Base-by-base conservation (phyloP, 2,113 vertebrate species). In the Leptobrachium ailaonicum region DNA sequence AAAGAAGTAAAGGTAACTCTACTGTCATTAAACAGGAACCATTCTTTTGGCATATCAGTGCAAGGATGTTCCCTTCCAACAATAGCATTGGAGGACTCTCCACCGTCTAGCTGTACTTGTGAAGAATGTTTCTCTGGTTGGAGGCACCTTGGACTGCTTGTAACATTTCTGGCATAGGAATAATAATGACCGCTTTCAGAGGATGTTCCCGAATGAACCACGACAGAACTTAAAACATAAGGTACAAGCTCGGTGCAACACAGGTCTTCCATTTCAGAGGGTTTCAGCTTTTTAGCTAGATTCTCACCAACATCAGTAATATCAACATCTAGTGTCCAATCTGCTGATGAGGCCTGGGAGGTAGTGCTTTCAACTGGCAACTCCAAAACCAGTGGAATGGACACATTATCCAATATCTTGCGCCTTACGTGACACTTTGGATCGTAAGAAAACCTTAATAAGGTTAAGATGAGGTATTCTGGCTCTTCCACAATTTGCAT, bases 151-250 rank as follows among this genome's bases (percentile, higher is more conserved):
- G 91, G 92, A 2, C 92, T 87, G 40, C 91, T 90, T 5, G 89
- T 93, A 83, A 95, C 84, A 81, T 97, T 96, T 80, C 94, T 94
- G 74, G 95, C 95, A 9, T 98, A 99, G 1, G 95, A 97, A 83
- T 98, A 99, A 89, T 99, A 99, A 92, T 99, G 98, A 44, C 98
- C 98, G 13, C 97, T 98, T 88, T 98, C 97, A 3, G 97, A 99
- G 2, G 98, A 98, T 72, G 98, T 84, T n/a, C 98, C 98, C 64
- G 98, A 99, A 88, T 99, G 98, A 85, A 99, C 95, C 7, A 99
- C 97, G 72, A 99, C 95, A n/a, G 97, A 98, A 84, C 94, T 96
- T 75, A 99, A 90, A 11, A 92, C 60, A 2, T 98, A 99, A 54
- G 95, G 93, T 79, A 96, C 89, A 1, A 90, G 10, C 0, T 89